Evolutionary conservation across 2,113 vertebrate genomes (phyloP), one percentile per base, ranked within the genome.

Genomic region (Cephalopholis sonnerati): DNA sequence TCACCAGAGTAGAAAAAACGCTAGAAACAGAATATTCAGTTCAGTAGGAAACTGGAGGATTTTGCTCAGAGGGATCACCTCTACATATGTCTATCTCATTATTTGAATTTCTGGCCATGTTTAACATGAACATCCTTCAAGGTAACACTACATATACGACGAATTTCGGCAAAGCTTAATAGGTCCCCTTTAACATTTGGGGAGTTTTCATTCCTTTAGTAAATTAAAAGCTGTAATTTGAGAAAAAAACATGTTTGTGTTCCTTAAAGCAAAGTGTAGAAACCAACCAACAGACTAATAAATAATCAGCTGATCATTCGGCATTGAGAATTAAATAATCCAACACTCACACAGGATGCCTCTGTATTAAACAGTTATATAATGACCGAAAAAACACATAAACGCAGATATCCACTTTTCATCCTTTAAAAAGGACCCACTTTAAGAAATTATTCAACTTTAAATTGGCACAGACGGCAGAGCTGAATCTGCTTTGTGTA

Each of bases 401-500:
- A 44, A 83, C 7, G 27, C 64, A 36, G 22, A 66, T 44, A 22
- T 68, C 53, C 25, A 36, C 11, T 79, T 51, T 71, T 27, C 11
- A 50, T 20, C 57, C 55, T 77, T 15, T 24, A 46, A 75, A 54
- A 22, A 32, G 7, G 20, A 16, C 11, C 50, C 27, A 81, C 67
- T 87, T 64, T 1, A 16, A 16, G 24, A 69, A 68, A 73, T 78
- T 29, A 71, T 24, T 25, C 54, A 79, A 81, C 66, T 58, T 55
- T 18, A 50, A 64, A 58, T 50, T 51, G 32, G 48, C 70, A n/a
- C 58, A 69, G 61, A 61, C 7, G 12, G 55, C 63, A 2, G 18
- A 81, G 70, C 27, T 68, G 15, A 12, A 22, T 75, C 46, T 76
- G 67, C 78, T 89, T 82, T 90, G 78, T 88, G 72, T 68, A n/a